These are phyloP conservation scores for Keiferia lycopersicella DNA, from an alignment of 2,888 invertebrate species.

Conservation along the genomic window DNA sequence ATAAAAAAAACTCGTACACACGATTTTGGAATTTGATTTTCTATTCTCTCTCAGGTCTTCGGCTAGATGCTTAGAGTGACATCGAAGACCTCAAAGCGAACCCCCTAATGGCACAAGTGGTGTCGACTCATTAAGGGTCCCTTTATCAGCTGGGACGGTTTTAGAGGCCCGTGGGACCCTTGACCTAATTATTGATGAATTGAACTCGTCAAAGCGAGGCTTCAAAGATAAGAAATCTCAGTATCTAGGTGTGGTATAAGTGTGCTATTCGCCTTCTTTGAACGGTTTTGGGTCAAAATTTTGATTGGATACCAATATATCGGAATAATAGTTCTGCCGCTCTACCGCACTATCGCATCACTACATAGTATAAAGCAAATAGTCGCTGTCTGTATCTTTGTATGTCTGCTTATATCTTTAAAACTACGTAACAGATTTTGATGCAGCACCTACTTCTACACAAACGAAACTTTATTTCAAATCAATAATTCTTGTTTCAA, in stretches of 20 bases:
- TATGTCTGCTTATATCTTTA: too few relatives aligned
- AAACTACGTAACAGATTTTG: too few relatives aligned
- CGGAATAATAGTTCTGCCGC: too few relatives aligned
- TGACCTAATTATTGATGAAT: constrained; percentile 27
- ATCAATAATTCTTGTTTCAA: too few relatives aligned
- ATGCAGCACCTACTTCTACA: too few relatives aligned
- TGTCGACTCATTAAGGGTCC: constrained; percentile 21
- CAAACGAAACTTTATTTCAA: too few relatives aligned
- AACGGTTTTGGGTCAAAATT: not conserved
- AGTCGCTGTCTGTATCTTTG: too few relatives aligned
- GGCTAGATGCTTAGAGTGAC: not conserved
- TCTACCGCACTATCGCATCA: too few relatives aligned
- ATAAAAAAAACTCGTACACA: too few relatives aligned
- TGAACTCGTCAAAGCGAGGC: constrained; percentile 15
- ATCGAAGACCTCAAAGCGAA: not conserved
- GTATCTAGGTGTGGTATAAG: not conserved
- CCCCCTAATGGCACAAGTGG: constrained; percentile 7
- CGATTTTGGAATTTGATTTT: too few relatives aligned
- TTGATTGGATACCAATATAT: constrained; percentile 12
- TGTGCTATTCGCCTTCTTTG: not conserved
- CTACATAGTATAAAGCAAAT: too few relatives aligned
- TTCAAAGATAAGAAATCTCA: constrained; percentile 1
- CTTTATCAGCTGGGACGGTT: constrained; percentile 5
- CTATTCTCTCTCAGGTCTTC: too few relatives aligned
- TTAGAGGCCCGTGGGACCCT: constrained; percentile 4